phyloP scores from a whole-genome alignment of 2,797 vertebrate species.

The Lophotriccus pileatus region DNA sequence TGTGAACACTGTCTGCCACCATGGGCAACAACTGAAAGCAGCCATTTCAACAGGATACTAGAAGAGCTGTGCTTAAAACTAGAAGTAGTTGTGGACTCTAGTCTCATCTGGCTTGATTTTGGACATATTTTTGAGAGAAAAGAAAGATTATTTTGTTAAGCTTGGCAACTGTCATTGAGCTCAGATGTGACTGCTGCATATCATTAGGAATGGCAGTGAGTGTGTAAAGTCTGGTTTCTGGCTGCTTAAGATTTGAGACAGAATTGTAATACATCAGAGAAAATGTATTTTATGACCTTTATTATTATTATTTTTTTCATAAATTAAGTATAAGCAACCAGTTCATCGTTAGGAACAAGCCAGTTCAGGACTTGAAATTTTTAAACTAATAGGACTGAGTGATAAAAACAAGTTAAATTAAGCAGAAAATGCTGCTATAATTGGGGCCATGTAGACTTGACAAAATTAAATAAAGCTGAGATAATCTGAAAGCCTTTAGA shows the following conservation, averaged over 20 bases:
- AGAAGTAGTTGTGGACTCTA: not conserved
- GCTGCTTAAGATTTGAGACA: not conserved
- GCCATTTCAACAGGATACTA: not conserved
- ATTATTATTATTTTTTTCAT: not conserved
- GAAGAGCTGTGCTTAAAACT: not conserved
- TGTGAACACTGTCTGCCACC: accelerated
- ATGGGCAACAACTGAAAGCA: not conserved
- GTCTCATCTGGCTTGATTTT: not conserved
- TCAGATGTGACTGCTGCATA: not conserved
- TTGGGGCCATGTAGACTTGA: not conserved
- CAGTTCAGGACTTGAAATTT: not conserved
- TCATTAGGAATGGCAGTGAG: not conserved
- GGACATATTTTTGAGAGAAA: not conserved
- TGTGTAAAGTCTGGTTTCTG: not conserved
- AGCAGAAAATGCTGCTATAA: not conserved
- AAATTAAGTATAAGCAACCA: not conserved
- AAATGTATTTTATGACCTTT: not conserved
- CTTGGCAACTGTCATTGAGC: not conserved
- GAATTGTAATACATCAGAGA: not conserved
- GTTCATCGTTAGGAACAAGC: not conserved
- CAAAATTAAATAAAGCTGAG: not conserved
- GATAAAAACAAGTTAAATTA: not conserved
- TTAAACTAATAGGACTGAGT: not conserved
- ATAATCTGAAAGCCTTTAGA: not conserved
- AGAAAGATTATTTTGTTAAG: not conserved